A percentile compares a stretch with the other conserved stretches of the same genome.
These are phyloP conservation scores for Desmodus rotundus DNA, from an alignment of 2,113 vertebrate species.

Conservation along the genomic window DNA sequence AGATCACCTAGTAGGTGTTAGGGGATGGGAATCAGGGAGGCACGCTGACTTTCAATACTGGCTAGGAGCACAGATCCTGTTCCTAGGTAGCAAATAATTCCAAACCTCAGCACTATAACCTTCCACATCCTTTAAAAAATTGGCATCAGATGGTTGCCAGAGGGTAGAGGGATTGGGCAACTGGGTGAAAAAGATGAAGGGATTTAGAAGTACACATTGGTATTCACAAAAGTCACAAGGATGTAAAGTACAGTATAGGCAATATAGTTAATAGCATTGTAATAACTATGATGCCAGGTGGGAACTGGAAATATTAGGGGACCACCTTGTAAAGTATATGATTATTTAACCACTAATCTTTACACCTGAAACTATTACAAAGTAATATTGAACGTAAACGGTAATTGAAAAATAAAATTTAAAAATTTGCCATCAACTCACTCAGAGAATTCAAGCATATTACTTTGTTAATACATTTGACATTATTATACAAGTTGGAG, in stretches of 20 bases:
- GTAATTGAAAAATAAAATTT: background rate
- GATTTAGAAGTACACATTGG: background rate
- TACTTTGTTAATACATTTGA: slow-evolving; percentile 14
- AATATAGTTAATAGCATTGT: background rate
- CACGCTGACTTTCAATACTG: background rate
- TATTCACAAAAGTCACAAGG: background rate
- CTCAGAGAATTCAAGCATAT: background rate
- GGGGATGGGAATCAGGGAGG: background rate
- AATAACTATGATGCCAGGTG: background rate
- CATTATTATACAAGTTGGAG: background rate
- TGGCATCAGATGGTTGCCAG: background rate
- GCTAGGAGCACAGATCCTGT: background rate
- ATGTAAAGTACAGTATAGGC: background rate
- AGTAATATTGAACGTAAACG: background rate
- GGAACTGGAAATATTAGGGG: background rate
- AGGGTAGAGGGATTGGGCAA: background rate
- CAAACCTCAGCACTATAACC: background rate
- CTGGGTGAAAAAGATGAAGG: background rate
- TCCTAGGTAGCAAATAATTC: background rate
- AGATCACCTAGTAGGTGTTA: background rate
- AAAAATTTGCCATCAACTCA: background rate
- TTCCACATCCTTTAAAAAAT: background rate
- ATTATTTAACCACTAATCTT: background rate
- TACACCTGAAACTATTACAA: background rate
- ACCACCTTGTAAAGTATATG: background rate